A percentile compares a stretch with the other conserved stretches of the same genome.
Conservation (phyloP, 2,113 vertebrate species). For the Caranx melampygus region DNA sequence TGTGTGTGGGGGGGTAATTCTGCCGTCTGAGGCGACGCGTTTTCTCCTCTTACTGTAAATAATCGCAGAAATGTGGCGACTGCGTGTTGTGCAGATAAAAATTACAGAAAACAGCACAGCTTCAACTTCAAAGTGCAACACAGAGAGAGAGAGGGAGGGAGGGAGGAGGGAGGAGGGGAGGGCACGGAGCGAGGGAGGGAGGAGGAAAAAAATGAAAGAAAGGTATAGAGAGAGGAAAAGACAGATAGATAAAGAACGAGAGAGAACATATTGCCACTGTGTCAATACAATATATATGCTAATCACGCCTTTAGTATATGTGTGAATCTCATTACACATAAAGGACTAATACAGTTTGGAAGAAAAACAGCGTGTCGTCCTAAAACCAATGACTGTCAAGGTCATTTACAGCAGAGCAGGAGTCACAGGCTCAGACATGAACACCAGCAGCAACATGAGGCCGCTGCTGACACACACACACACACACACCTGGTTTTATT, state of each 20-base stretch:
- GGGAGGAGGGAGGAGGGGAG: not conserved
- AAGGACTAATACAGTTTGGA: constrained; percentile 57
- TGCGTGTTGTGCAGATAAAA: constrained; percentile 58
- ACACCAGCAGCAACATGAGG: not conserved
- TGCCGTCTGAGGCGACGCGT: not conserved
- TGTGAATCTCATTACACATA: constrained; percentile 75
- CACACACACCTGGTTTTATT: not conserved
- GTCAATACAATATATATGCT: constrained; percentile 82
- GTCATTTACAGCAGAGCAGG: constrained; percentile 55
- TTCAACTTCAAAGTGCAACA: constrained; percentile 65
- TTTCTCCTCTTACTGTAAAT: constrained; percentile 55
- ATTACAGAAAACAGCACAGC: constrained; percentile 55
- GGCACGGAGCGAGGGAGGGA: not conserved
- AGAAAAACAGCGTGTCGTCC: constrained; percentile 51
- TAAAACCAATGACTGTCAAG: constrained; percentile 63
- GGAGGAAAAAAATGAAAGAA: constrained; percentile 26
- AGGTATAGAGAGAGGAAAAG: constrained; percentile 27
- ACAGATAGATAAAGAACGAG: constrained; percentile 53
- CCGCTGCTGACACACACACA: not conserved
- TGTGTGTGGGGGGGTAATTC: not conserved
- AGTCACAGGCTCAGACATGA: not conserved
- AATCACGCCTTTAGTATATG: constrained; percentile 77
- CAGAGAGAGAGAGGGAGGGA: constrained; percentile 1
- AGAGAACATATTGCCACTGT: constrained; percentile 71
- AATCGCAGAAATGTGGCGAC: constrained; percentile 53